These are phyloP conservation scores for Hyles lineata DNA, from an alignment of 2,888 invertebrate species.

Conservation along the genomic window DNA sequence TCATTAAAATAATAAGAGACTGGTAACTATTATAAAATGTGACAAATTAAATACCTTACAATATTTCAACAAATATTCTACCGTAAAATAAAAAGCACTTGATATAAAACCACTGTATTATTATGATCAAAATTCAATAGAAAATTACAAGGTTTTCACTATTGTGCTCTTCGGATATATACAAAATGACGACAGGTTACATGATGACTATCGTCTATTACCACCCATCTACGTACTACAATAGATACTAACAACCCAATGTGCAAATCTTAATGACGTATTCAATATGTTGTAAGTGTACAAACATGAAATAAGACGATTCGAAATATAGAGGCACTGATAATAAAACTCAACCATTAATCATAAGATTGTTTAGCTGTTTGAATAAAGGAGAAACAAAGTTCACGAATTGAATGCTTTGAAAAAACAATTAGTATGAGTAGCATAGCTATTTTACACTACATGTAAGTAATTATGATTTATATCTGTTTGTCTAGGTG, in stretches of 20 bases:
- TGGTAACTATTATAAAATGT: not conserved
- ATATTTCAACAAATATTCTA: not conserved
- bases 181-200: not conserved
- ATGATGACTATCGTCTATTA: not conserved
- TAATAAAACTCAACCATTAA: not conserved
- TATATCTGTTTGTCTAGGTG: no score
- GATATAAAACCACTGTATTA: no score
- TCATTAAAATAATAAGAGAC: not conserved
- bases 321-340: not conserved
- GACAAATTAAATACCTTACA: not conserved
- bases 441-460: no score
- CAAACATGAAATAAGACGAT: not conserved
- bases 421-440: not conserved
- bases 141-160: no score
- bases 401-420: not conserved
- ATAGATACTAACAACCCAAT: slow-evolving; percentile 25
- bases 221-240: slow-evolving; percentile 27
- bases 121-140: no score
- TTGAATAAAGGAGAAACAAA: not conserved
- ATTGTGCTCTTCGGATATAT: not conserved
- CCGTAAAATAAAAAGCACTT: no score
- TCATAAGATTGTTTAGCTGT: not conserved
- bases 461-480: no score
- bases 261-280: slow-evolving; percentile 24
- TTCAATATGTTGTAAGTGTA: slow-evolving; percentile 12